phyloP scores from a whole-genome alignment of 2,888 invertebrate species.

The Dione juno region DNA sequence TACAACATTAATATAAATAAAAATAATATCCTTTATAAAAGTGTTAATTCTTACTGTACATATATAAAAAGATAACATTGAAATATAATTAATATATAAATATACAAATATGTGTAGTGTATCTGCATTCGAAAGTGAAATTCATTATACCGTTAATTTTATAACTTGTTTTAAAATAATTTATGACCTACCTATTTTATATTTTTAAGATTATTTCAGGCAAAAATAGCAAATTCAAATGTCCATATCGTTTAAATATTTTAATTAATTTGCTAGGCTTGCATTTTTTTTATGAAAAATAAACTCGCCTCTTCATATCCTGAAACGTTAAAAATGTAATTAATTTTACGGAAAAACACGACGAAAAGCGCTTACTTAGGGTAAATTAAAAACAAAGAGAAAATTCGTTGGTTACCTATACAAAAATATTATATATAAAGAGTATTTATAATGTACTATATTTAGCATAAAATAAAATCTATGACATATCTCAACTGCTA shows the following conservation, averaged over 20 bases:
- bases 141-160: no score
- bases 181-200: constrained; percentile 17
- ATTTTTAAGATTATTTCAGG: constrained; percentile 12
- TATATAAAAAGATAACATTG: no score
- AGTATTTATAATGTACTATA: constrained; percentile 2
- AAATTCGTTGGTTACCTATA: constrained; percentile 52
- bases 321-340: constrained; percentile 42
- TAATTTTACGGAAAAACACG: constrained; percentile 45
- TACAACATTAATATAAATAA: no score
- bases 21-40: no score
- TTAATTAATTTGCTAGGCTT: constrained; percentile 39
- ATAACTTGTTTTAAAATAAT: constrained; percentile 4
- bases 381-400: constrained; percentile 57
- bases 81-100: no score
- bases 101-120: no score
- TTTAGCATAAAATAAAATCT: no score
- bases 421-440: constrained; percentile 47
- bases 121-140: no score
- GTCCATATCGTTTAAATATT: constrained; percentile 59
- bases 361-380: constrained; percentile 60
- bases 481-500: no score
- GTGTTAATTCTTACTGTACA: no score
- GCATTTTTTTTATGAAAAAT: constrained; percentile 39
- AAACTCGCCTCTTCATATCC: constrained; percentile 35
- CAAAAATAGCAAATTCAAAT: constrained; percentile 44